Evolutionary conservation across 2,888 invertebrate genomes (phyloP), one percentile per base, ranked within the genome.

Genomic region (Chironomus riparius): DNA sequence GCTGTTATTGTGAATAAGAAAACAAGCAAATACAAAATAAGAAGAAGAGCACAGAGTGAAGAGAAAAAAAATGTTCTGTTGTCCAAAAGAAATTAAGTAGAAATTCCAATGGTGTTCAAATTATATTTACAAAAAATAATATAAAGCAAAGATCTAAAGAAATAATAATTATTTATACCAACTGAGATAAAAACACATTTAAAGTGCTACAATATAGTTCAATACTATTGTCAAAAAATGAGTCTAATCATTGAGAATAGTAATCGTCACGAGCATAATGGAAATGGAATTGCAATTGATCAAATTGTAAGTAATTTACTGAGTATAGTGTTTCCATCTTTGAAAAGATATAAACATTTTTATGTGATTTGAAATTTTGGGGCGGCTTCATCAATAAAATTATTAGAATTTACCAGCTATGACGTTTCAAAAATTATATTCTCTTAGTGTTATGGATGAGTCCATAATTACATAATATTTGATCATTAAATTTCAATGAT

Each of bases 241-340:
- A 74, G 74, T 68, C 22, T 74, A 68, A 74, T 74, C n/a, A 74
- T 74, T 62, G 74, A 74, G 13, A 74, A 74, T 18, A 74, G 47
- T 22, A 74, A 74, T 74, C 65, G 74, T 7, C 74, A 74, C 24
- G 74, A 74, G 18, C 74, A 74, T 47, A 74, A 74, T 65, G 74
- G 74, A 56, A 71, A 70, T 70, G 70, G 70, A 74, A 68, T 68
- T 61, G 47, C 74, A 68, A 47, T 74, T 68, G 74, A 74, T 74
- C 74, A 74, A 22, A 68, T 68, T 62, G 74, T 74, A 68, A 74
- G 74, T 74, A 50, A 21, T 3, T 28, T 38, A 38, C 1, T 38
- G 10, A 38, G 10, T 2, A 38, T 28, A 6, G 4, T 3, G 22
- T 3, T 24, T 24, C 22, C 22, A 24, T 24, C 3, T 24, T 24